Base-by-base conservation (phyloP, 37 sponge, comb jelly and placozoan genomes). In the Bolinopsis microptera region DNA sequence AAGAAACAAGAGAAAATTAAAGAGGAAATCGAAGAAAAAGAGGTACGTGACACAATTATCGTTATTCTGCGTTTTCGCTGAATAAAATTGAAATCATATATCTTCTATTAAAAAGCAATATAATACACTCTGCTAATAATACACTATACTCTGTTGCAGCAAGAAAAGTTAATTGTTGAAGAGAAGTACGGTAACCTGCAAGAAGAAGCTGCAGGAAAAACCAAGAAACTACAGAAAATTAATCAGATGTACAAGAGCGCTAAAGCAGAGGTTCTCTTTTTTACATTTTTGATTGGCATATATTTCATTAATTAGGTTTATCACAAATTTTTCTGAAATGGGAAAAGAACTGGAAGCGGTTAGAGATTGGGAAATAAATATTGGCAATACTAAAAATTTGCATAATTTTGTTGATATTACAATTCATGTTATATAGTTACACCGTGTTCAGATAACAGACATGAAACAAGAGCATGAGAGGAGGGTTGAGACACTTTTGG, bases 171-270 rank as follows among this genome's bases (percentile, higher is more conserved):
- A 30, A 95, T 96, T 40, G 94, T 96, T 27, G 96, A 97, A 76
- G 97, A 96, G 95, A 96, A 95, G 93, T 97, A 96, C 93, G 95
- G 95, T 70, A 95, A 61, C 69, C 92, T 99, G 24, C 97, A 99
- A 75, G 99, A 99, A 67, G 97, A 96, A 69, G 97, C 97, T 36
- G 97, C 94, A 21, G 97, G 94, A 23, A 96, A 96, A 70, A 96
- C 97, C 13, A 75, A 61, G 30, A 95, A 95, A 30, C 86, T 99
- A 68, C 97, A 97, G 94, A 97, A 96, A 48, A 92, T 96, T 0
- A 96, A 96, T 96, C 96, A 95, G 39, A 95, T 96, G 95, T 93
- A 96, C 21, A 96, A 96, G 35, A 77, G 94, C 0, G 93, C 96
- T 25, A 99, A 97, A 92, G 95, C 95, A 32, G 99, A 99, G 96